These are phyloP conservation scores for Brachyhypopomus gauderio DNA, from an alignment of 2,113 vertebrate genomes.

Conservation along the genomic window DNA sequence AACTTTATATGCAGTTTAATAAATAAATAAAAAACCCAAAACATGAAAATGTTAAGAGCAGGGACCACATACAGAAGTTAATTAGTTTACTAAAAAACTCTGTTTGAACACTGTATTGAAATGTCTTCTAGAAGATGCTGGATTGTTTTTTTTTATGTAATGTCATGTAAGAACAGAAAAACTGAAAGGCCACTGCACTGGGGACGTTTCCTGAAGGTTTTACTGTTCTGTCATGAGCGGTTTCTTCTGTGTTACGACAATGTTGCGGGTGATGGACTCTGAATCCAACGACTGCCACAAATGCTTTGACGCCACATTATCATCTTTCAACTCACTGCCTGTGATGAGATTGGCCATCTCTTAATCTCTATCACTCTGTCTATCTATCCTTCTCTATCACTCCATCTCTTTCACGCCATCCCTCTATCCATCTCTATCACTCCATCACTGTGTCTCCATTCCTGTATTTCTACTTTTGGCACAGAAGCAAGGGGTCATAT, in stretches of 20 bases:
- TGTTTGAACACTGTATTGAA: no score
- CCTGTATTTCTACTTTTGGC: background rate
- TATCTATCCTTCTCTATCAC: background rate
- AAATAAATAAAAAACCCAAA: no score
- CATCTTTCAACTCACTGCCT: background rate
- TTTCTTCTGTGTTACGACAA: background rate
- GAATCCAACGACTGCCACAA: conserved; percentile 17
- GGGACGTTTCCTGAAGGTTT: background rate
- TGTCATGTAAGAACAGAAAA: background rate
- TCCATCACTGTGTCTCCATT: background rate
- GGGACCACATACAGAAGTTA: no score
- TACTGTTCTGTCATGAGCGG: background rate
- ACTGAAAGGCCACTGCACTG: background rate
- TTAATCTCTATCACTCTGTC: background rate
- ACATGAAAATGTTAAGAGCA: no score
- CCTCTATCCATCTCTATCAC: background rate
- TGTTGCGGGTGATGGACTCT: background rate
- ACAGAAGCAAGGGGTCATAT: background rate
- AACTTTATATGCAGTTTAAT: no score
- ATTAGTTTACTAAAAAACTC: no score
- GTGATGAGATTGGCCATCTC: background rate
- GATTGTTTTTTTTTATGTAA: no score
- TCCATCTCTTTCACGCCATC: background rate
- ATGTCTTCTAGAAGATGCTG: no score
- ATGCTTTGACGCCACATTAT: conserved; percentile 26